Base-by-base conservation (phyloP, 2,113 vertebrate species). In the Setophaga kirtlandii region DNA sequence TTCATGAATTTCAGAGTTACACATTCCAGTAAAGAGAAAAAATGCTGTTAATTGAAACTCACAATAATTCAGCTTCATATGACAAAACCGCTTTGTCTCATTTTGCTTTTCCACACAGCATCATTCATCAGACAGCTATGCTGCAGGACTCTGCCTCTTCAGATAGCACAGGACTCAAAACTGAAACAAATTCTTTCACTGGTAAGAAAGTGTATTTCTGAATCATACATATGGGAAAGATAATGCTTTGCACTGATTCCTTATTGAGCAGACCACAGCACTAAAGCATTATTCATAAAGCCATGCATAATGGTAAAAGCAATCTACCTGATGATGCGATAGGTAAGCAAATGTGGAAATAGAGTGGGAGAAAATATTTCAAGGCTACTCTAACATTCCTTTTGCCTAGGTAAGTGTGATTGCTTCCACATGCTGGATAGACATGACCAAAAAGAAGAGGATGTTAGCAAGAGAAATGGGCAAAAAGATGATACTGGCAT, bases 361-460 rank as follows among this genome's bases (percentile, higher is more conserved):
- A 90, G 49, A 33, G 39, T 52, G 30, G 44, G n/a, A 83, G 68
- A 71, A 96, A 93, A 69, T 83, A 95, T 96, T 96, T 94, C 83
- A 91, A 80, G 88, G 56, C 42, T 87, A 52, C 80, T 75, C 81
- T 53, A 68, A 41, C 56, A 90, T 62, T 86, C 21, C 77, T 90
- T 97, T 95, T 89, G 39, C 83, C 89, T 90, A 73, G 42, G n/a
- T 95, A 95, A 96, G 42, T 71, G 89, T 79, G 63, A 94, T 30
- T 49, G 12, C 42, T 96, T 68, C 77, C 78, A 87, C 27, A 10
- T 68, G 42, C 33, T 91, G 68, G 73, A 71, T 56, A 94, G 70
- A 56, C 69, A 88, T 50, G 91, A 71, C 22, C 65, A 73, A 87
- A 87, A 93, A 92, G 46, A 97, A 55, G 52, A 94, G 91, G 85